These are phyloP conservation scores for Chaetops frenatus DNA, from an alignment of 2,113 vertebrate genomes.

Conservation along the genomic window DNA sequence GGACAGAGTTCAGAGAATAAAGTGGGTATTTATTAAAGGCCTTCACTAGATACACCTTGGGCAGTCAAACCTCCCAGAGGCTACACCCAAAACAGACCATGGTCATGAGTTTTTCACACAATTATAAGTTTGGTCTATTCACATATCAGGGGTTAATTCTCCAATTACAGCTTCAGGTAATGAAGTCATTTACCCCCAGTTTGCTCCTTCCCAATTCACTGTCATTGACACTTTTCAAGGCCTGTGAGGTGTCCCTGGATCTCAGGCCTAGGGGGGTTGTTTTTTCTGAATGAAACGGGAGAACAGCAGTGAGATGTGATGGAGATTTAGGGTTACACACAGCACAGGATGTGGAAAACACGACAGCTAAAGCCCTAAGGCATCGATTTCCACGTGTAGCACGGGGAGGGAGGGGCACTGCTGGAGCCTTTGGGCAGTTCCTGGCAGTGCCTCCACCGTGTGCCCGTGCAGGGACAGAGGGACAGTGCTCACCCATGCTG, in stretches of 20 bases:
- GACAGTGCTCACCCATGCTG: not conserved
- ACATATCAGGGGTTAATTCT: not conserved
- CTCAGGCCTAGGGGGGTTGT: not conserved
- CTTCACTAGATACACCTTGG: not conserved
- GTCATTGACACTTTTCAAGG: fast-evolving
- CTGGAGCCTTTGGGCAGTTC: too few relatives aligned
- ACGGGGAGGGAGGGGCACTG: not conserved
- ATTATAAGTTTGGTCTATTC: not conserved
- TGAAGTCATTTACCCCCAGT: not conserved
- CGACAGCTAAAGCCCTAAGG: not conserved
- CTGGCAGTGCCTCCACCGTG: not conserved
- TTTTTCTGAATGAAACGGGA: not conserved
- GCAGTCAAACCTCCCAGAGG: not conserved
- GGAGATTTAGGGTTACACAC: not conserved
- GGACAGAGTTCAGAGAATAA: too few relatives aligned
- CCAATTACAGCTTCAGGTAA: not conserved
- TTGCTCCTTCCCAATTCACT: not conserved
- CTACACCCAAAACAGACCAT: not conserved
- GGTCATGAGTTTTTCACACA: not conserved
- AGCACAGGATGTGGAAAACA: not conserved
- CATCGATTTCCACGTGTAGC: not conserved
- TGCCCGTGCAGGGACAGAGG: not conserved
- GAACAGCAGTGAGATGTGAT: not conserved
- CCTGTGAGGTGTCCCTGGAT: not conserved
- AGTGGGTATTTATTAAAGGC: not conserved